Evolutionary conservation across 2,888 invertebrate genomes (phyloP).

Genomic region (Monochamus alternatus): DNA sequence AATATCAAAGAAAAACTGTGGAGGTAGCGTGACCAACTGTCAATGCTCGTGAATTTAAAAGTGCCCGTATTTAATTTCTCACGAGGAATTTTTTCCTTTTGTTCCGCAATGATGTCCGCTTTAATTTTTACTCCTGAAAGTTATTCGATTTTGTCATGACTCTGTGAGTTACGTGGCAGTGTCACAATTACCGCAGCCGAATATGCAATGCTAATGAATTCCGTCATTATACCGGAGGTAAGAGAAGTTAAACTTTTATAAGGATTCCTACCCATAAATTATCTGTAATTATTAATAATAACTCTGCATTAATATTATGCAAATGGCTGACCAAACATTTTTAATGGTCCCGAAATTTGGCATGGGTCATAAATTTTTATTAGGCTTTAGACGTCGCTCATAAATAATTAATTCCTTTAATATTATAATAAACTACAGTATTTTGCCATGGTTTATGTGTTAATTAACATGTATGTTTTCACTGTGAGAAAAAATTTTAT

Average conservation of each 20-base stretch:
- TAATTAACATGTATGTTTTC: neutral
- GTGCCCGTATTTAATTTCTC: slow-evolving; percentile 53
- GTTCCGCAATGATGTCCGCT: slow-evolving; percentile 25
- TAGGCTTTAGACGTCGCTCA: slow-evolving; percentile 9
- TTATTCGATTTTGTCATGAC: slow-evolving; percentile 42
- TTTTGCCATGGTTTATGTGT: neutral
- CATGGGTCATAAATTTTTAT: slow-evolving; percentile 29
- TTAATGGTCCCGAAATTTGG: slow-evolving; percentile 22
- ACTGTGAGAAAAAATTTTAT: too few relatives aligned
- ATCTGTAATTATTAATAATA: slow-evolving; percentile 35
- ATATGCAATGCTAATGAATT: slow-evolving; percentile 39
- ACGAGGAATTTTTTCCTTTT: slow-evolving; percentile 19
- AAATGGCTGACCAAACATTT: slow-evolving; percentile 25
- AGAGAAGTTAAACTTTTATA: slow-evolving; percentile 23
- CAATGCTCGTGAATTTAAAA: slow-evolving; percentile 61
- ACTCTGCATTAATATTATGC: slow-evolving; percentile 33
- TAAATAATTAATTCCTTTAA: neutral
- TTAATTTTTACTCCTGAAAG: slow-evolving; percentile 30
- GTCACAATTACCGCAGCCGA: slow-evolving; percentile 25
- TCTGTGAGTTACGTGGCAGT: slow-evolving; percentile 17
- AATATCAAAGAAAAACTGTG: slow-evolving; percentile 43
- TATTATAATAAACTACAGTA: neutral
- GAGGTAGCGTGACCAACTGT: slow-evolving; percentile 61
- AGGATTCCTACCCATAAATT: slow-evolving; percentile 32
- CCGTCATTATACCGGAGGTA: slow-evolving; percentile 21